A percentile compares a stretch with the other conserved stretches of the same genome.
These are phyloP conservation scores for Apomyelois bistriatella DNA, from an alignment of 2,888 invertebrate species.

Conservation along the genomic window DNA sequence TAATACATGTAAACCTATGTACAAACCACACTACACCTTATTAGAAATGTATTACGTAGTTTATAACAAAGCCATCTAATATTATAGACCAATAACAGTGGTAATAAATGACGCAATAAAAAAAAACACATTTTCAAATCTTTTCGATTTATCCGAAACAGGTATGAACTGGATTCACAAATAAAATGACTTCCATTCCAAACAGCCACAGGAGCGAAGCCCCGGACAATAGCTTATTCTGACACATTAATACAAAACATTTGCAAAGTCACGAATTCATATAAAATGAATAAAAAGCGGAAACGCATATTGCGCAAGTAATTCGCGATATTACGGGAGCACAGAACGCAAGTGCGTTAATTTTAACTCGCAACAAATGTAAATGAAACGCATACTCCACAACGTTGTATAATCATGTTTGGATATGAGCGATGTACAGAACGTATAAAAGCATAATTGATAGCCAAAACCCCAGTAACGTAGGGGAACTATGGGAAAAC, in stretches of 20 bases:
- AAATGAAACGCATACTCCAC: slow-evolving; percentile 13
- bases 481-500: slow-evolving; percentile 38
- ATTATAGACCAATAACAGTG: too few species aligned
- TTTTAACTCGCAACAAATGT: slow-evolving; percentile 6
- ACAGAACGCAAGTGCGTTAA: neutral
- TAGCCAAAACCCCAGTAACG: slow-evolving; percentile 39
- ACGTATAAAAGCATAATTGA: slow-evolving; percentile 28
- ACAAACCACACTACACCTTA: too few species aligned
- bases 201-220: too few species aligned
- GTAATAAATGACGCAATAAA: too few species aligned
- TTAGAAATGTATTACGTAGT: too few species aligned
- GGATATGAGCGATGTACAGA: slow-evolving; percentile 8
- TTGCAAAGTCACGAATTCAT: neutral
- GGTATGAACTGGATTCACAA: neutral
- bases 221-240: too few species aligned
- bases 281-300: neutral
- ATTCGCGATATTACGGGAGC: slow-evolving; percentile 1
- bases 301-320: neutral
- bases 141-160: too few species aligned
- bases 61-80: too few species aligned
- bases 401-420: slow-evolving; percentile 11
- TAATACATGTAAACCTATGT: too few species aligned
- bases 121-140: too few species aligned
- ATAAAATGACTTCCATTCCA: neutral
- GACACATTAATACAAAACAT: neutral